Base-by-base conservation (phyloP, 1,140 invertebrate genomes). In the Eufriesea mexicana region DNA sequence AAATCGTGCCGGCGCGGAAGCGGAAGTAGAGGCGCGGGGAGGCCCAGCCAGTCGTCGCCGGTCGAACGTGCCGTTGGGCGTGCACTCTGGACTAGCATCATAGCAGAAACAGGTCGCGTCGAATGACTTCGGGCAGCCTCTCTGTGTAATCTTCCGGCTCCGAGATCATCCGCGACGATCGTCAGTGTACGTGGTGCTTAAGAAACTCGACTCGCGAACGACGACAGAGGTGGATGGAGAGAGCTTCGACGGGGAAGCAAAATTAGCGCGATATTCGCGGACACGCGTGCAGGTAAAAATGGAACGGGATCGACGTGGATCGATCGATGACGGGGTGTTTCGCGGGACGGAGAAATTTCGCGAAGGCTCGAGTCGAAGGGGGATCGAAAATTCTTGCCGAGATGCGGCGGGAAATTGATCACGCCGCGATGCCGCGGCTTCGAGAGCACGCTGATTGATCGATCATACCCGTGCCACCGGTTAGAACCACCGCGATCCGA, bases 61-160 rank as follows among this genome's bases (percentile, higher is more conserved):
- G 47, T 57, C n/a, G 84, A 18, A 67, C 87, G 87, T 70, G 80
- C 71, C 57, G 82, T 16, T 42, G 20, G 45, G 59, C 84, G 87
- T 89, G 87, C 87, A 88, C 25, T 49, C 80, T 78, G 83, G 83
- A 88, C 87, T 86, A 84, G 86, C 86, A 85, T 88, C 71, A 70
- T 88, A 88, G 86, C 87, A 88, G 74, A 87, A 85, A 88, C 78
- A 62, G 49, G 47, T 66, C 86, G 73, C 51, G 54, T 78, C 77
- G 83, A 70, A 87, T 59, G 83, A 87, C 78, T 68, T 66, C 57
- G 54, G 68, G 51, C 25, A 71, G 47, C 45, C 68, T 68, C 23
- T 68, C 14, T 18, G 18, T 51, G 6, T 25, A 42, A 86, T 67
- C 57, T 25, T 10, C 35, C 57, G 47, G 51, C 61, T 76, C 67